A percentile compares a stretch with the other conserved stretches of the same genome.
Evolutionary conservation across 2,797 vertebrate species (phyloP).

Genomic region (Gouania willdenowi): DNA sequence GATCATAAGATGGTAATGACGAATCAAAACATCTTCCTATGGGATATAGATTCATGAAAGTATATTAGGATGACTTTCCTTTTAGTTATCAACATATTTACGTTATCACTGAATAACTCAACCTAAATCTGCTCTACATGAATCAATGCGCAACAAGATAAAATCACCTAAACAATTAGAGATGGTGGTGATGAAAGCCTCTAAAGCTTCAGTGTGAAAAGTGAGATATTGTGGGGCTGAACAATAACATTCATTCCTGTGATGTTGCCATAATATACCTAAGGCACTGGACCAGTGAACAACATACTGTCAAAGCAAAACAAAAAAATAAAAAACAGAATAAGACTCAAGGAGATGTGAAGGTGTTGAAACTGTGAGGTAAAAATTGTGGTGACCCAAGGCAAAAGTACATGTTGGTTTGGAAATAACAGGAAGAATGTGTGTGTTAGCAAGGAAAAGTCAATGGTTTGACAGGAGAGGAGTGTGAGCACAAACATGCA

Average conservation of each 20-base stretch:
- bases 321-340: no score
- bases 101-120: slow-evolving; percentile 1
- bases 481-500: slow-evolving; percentile 46
- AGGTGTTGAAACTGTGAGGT: slow-evolving; percentile 22
- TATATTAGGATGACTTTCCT: slow-evolving; percentile 6
- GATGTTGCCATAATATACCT: slow-evolving; percentile 15
- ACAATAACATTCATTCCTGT: slow-evolving; percentile 28
- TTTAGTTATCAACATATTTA: slow-evolving; percentile 1
- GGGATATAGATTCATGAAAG: slow-evolving; percentile 5
- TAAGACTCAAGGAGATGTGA: no score
- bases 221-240: slow-evolving; percentile 27
- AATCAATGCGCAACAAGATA: slow-evolving; percentile 47
- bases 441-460: slow-evolving; percentile 28
- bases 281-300: slow-evolving; percentile 32
- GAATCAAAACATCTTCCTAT: slow-evolving; percentile 3
- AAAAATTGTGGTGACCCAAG: slow-evolving; percentile 11
- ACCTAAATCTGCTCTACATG: slow-evolving; percentile 25
- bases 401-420: slow-evolving; percentile 12
- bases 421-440: slow-evolving; percentile 20
- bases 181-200: slow-evolving; percentile 23
- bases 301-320: slow-evolving; percentile 19
- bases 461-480: slow-evolving; percentile 18
- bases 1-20: slow-evolving; percentile 8
- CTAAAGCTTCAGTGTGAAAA: slow-evolving; percentile 23
- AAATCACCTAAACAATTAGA: slow-evolving; percentile 32